A percentile compares a stretch with the other conserved stretches of the same genome.
Conservation (phyloP, 2,113 vertebrate species). For the Calyptomena viridis region DNA sequence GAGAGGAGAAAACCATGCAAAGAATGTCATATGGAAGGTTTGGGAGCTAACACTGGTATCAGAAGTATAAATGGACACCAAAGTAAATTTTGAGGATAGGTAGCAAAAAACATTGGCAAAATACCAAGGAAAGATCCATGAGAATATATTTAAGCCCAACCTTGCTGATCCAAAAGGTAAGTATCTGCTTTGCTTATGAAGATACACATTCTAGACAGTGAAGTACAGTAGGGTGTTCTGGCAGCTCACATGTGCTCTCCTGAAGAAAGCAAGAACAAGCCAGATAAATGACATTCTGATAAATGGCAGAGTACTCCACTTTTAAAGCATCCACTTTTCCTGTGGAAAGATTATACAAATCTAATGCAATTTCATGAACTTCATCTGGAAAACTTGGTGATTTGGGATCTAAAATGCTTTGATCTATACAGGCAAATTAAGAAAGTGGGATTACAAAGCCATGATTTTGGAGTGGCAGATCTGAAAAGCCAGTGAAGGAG, state of each 20-base stretch:
- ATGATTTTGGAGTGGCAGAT: not conserved
- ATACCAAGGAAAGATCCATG: not conserved
- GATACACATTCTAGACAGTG: not conserved
- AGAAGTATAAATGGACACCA: not conserved
- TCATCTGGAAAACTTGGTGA: not conserved
- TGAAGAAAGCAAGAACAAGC: not conserved
- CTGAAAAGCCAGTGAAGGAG: not conserved
- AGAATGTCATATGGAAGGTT: not conserved
- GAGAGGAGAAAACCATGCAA: not conserved
- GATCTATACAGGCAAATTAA: not conserved
- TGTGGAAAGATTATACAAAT: not conserved
- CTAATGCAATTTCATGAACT: not conserved
- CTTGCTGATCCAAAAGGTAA: not conserved
- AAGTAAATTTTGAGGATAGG: not conserved
- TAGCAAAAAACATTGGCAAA: not conserved
- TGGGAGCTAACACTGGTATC: not conserved
- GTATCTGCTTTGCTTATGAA: not conserved
- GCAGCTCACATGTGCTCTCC: not conserved
- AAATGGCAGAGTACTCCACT: not conserved
- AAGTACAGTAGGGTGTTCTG: not conserved
- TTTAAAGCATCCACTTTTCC: not conserved
- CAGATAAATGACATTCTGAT: not conserved
- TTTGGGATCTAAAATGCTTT: not conserved
- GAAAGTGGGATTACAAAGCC: not conserved
- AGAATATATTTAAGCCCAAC: not conserved